Base-by-base conservation (phyloP, 1,140 invertebrate genomes). In the Drosophila sucinea region DNA sequence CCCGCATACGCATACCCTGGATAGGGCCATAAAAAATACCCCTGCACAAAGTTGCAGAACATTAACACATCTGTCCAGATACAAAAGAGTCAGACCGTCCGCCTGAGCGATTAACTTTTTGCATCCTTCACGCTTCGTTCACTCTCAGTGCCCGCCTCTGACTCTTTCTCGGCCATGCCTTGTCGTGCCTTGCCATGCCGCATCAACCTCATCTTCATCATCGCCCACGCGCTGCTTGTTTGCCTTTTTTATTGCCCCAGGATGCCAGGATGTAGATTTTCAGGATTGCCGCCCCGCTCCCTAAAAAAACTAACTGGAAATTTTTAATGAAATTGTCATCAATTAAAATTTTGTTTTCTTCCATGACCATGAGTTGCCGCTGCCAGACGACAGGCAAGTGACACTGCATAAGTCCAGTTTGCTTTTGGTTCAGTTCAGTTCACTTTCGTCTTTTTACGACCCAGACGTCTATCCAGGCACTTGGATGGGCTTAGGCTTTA, bases 241-340 rank as follows among this genome's bases (percentile, higher is more conserved):
- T 82, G 73, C 82, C 70, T 71, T 87, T 77, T 85, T 86, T 87
- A 87, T 82, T 72, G 77, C 83, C 70, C 58, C 61, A 74, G 32
- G 63, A 71, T 44, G 63, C 38, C 72, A 73, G 63, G 71, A 75
- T 79, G 73, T 60, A 67, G 73, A 86, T 86, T 86, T 86, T 81
- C 63, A 75, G 65, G 68, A 70, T 68, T 67, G 64, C 56, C 51
- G 67, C 67, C 55, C 40, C 51, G 6, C 35, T 60, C 41, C n/a
- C 44, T 6, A 51, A 51, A 51, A 51, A 51, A 25, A 51, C 25
- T 25, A 51, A 27, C 23, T 51, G 44, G 3, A 66, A 70, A 77
- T 77, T 82, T 90, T 90, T 90, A 90, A 90, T 90, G 86, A 90
- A 90, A 86, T 90, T 82, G 87, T 90, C 87, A 90, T 90, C 87